Conservation (phyloP, 2,888 invertebrate genomes). For the Papilio gigon region DNA sequence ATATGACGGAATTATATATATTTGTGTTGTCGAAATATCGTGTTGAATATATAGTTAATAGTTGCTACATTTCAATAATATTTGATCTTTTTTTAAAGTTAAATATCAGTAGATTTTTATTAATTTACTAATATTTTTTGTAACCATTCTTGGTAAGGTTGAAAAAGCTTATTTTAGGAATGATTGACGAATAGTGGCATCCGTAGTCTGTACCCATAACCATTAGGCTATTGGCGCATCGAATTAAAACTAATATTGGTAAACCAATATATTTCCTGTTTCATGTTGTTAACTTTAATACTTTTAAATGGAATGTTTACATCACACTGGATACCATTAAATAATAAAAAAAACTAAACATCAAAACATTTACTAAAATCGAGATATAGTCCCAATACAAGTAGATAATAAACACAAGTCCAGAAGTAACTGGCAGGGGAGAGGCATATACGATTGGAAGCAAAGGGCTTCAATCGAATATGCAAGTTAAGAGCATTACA, state of each 20-base stretch:
- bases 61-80: too few species aligned
- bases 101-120: too few species aligned
- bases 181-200: too few species aligned
- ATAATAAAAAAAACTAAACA: not conserved
- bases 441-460: too few species aligned
- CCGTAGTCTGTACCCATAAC: too few species aligned
- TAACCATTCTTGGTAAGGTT: too few species aligned
- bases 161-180: too few species aligned
- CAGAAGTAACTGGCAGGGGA: too few species aligned
- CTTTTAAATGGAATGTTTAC: too few species aligned
- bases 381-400: not conserved
- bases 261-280: not conserved
- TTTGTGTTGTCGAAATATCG: not conserved
- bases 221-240: too few species aligned
- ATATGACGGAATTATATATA: not conserved
- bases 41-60: not conserved
- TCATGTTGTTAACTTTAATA: not conserved
- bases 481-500: slow-evolving; percentile 20
- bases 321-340: not conserved
- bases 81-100: too few species aligned
- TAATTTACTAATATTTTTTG: too few species aligned
- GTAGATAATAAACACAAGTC: not conserved
- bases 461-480: slow-evolving; percentile 23
- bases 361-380: not conserved
- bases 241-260: not conserved